These are phyloP conservation scores for Haliaeetus leucogaster DNA, from an alignment of 2,113 vertebrate genomes.

Conservation along the genomic window DNA sequence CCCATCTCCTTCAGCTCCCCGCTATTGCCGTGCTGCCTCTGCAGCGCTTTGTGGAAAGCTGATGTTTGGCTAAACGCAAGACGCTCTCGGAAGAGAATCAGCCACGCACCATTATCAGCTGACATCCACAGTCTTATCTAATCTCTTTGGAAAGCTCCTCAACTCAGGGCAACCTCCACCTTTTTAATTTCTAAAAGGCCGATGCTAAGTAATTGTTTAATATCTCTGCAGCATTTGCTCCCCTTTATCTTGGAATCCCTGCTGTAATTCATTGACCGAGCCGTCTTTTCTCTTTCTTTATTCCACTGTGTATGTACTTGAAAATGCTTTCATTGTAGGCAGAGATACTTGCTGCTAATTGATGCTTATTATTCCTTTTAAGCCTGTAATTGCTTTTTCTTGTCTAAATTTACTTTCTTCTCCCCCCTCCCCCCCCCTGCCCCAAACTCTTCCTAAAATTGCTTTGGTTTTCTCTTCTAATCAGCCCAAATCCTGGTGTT, in stretches of 20 bases:
- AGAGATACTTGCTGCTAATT: conserved; percentile 68
- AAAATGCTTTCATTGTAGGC: conserved; percentile 62
- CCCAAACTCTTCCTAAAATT: background rate
- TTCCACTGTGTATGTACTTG: conserved; percentile 43
- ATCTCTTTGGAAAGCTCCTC: conserved; percentile 8
- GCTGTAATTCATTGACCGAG: conserved; percentile 28
- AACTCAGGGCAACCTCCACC: background rate
- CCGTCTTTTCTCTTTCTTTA: conserved; percentile 22
- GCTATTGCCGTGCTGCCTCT: fast-evolving
- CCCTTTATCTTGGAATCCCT: conserved; percentile 63
- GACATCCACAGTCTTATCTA: background rate
- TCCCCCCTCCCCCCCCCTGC: background rate
- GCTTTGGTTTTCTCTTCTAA: conserved; percentile 50
- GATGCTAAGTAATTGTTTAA: conserved; percentile 54
- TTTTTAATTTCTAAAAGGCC: conserved; percentile 43
- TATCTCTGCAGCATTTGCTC: conserved; percentile 31
- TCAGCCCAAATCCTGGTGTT: conserved; percentile 48
- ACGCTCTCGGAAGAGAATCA: background rate
- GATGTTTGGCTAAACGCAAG: background rate
- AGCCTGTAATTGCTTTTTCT: conserved; percentile 68
- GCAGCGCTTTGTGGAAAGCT: background rate
- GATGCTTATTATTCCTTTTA: conserved; percentile 70
- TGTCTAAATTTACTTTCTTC: conserved; percentile 54
- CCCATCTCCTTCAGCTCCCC: background rate
- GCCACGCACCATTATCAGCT: background rate